These are phyloP conservation scores for Odontamblyopus lacepedii DNA, from an alignment of 2,797 vertebrate genomes.

Conservation along the genomic window DNA sequence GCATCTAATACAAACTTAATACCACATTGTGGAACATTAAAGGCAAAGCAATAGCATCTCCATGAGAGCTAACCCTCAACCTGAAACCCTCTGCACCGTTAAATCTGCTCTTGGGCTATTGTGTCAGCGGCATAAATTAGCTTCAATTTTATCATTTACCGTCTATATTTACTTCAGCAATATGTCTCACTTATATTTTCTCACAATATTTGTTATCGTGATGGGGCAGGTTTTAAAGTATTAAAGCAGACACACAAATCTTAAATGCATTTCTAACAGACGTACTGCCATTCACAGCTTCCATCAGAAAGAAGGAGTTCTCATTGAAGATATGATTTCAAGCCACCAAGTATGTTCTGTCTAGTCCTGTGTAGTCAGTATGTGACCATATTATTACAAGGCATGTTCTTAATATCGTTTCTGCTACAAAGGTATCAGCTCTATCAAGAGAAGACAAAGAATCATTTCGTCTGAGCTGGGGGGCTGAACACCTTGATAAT, in stretches of 20 bases:
- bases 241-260: slow-evolving; percentile 1
- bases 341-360: slow-evolving; percentile 85
- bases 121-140: no score
- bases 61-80: no score
- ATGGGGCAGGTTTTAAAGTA: background rate
- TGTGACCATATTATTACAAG: background rate
- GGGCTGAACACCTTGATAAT: slow-evolving; percentile 94
- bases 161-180: no score
- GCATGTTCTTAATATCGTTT: slow-evolving; percentile 20
- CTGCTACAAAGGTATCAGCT: slow-evolving; percentile 80
- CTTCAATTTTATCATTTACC: no score
- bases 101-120: no score
- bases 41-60: no score
- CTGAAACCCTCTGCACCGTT: no score
- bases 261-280: slow-evolving; percentile 69
- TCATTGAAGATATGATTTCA: slow-evolving; percentile 90
- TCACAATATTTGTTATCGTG: no score
- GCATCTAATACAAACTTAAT: no score
- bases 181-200: no score
- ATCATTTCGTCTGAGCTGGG: slow-evolving; percentile 93
- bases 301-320: slow-evolving; percentile 83
- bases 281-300: slow-evolving; percentile 86
- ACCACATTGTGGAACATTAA: no score
- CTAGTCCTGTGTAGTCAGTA: background rate
- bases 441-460: slow-evolving; percentile 90